Base-by-base conservation (phyloP, 2,888 invertebrate genomes). In the Alcis repandata region DNA sequence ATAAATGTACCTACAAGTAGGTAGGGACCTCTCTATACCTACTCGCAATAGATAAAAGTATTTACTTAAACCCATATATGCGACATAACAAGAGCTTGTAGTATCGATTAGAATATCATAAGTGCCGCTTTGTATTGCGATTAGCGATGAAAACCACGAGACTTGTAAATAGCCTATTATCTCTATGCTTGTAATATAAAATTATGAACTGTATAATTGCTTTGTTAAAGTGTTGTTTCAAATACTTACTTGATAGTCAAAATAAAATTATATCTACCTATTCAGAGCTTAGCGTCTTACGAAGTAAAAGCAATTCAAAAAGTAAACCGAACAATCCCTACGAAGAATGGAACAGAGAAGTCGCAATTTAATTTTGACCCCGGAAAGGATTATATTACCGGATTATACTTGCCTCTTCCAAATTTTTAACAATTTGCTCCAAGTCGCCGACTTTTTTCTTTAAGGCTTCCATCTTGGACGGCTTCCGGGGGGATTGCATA, bases 391-490 rank as follows among this genome's bases (percentile, higher is more conserved):
- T 59, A 60, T 43, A 20, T 22, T 10, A 45, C 36, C 22, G 59
- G 54, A 59, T 63, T 59, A 63, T 49, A 59, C 71, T 65, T 76
- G 88, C 93, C 83, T 92, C 91, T 80, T 93, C 93, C 68, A 94
- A 88, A 76, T 86, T 82, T 70, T 89, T 91, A n/a, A 93, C 91
- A 75, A 84, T 82, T 73, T 85, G 94, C 83, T 96, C 95, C 77
- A 95, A 93, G 74, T 96, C 95, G 59, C 90, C 87, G 52, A 96
- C 94, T 78, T 95, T 95, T 71, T 92, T 91, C 75, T 93, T 94
- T 76, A 96, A 90, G 70, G 94, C 91, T 72, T 96, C 96, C 86
- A 96, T 95, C 86, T 83, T 90, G 20, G 92, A 93, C 0, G 91
- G 92, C 70, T 89, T 88, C 75, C 92, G 84, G 15, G 92, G 92